A percentile compares a stretch with the other conserved stretches of the same genome.
Conservation (phyloP, 2,797 vertebrate species). For the Typhlichthys subterraneus region DNA sequence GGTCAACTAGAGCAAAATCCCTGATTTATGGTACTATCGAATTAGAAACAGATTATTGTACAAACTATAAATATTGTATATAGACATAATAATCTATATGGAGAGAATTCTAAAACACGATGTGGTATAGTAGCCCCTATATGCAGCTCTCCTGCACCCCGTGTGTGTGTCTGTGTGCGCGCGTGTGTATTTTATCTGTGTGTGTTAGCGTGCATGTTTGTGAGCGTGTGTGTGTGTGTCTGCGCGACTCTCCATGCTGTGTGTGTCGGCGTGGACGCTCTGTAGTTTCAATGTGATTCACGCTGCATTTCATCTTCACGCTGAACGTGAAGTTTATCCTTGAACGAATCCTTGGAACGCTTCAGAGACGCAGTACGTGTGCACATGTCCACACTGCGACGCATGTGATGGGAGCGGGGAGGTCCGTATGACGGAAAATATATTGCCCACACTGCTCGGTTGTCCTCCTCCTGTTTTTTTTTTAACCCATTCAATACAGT, state of each 20-base stretch:
- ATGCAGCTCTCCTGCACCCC: constrained; percentile 72
- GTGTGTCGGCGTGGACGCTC: neutral
- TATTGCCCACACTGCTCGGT: too few species aligned
- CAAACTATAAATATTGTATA: constrained; percentile 80
- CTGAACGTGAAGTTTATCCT: neutral
- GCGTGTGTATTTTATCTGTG: constrained; percentile 4
- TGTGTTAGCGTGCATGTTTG: constrained; percentile 16
- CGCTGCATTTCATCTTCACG: neutral
- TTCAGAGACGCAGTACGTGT: too few species aligned
- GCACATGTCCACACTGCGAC: too few species aligned
- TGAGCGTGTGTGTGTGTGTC: constrained; percentile 3
- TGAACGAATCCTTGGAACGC: neutral
- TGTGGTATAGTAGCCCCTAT: constrained; percentile 71
- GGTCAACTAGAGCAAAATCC: constrained; percentile 21
- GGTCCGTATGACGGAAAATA: too few species aligned
- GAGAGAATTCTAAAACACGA: constrained; percentile 67
- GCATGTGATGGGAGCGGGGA: too few species aligned
- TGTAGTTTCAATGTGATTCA: neutral
- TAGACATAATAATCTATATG: constrained; percentile 81
- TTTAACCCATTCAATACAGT: too few species aligned
- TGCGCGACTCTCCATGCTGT: constrained; percentile 15
- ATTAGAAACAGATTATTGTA: constrained; percentile 62
- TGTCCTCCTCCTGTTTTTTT: too few species aligned
- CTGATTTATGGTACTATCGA: constrained; percentile 45
- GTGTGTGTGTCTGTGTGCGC: constrained; percentile 36